Conservation (phyloP, 2,797 vertebrate genomes). For the Lutjanus campechanus region DNA sequence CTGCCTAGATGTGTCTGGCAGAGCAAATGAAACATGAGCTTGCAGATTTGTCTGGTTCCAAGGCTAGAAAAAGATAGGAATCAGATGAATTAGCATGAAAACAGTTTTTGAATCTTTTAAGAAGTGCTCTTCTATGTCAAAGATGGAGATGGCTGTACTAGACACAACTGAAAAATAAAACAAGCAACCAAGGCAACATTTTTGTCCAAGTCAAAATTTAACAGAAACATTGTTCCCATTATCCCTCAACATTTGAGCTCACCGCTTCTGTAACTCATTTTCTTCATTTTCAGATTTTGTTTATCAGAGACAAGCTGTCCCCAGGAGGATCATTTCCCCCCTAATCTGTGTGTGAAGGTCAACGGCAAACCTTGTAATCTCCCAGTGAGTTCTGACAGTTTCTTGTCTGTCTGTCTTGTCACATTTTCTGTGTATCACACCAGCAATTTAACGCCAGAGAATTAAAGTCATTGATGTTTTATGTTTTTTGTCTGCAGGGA, state of each 20-base stretch:
- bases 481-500: conserved; percentile 84
- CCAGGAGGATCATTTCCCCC: conserved; percentile 98
- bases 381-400: conserved; percentile 87
- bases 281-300: conserved; percentile 91
- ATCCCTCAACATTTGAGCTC: background rate
- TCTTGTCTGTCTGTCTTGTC: background rate
- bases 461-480: conserved; percentile 11
- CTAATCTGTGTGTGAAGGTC: conserved; percentile 97
- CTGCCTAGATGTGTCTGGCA: no score
- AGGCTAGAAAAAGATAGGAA: background rate
- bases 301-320: conserved; percentile 99
- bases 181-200: conserved; percentile 47
- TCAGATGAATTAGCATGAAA: background rate
- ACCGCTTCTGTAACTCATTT: conserved; percentile 1
- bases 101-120: conserved; percentile 28
- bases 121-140: conserved; percentile 84
- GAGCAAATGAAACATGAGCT: no score
- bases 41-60: no score
- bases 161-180: conserved; percentile 86
- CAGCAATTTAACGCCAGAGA: background rate
- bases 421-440: background rate
- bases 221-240: conserved; percentile 40
- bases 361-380: conserved; percentile 96
- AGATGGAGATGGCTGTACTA: conserved; percentile 88
- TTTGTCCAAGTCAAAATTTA: conserved; percentile 39